Evolutionary conservation across 1,140 invertebrate genomes (phyloP), one percentile per base, ranked within the genome.

Genomic region (Hylaeus volcanicus): DNA sequence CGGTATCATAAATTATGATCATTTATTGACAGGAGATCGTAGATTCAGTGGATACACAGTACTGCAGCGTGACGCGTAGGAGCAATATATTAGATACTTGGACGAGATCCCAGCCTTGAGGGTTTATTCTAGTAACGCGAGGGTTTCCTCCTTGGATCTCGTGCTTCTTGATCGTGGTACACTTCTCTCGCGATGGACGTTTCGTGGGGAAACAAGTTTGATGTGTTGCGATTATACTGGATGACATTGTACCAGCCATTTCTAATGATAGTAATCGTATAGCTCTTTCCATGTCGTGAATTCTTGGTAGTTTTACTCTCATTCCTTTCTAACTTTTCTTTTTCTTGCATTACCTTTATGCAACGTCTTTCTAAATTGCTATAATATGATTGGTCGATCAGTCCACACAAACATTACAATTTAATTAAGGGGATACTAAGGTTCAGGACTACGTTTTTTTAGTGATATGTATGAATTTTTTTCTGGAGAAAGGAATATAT

Each of bases 61-160:
- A 12, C 8, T 43, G 12, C 11, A 55, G 56, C 15, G 51, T 15
- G 70, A 63, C 15, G 71, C n/a, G 53, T 66, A 53, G 58, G 14
- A 1, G 37, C 53, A 63, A 63, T 74, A 58, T 73, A 74, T 79
- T 61, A 66, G 61, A 79, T 65, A 74, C 71, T 79, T 79, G 77
- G 77, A 79, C 77, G 60, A 3, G 70, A 41, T 79, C 77, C 77
- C 77, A 79, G 71, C 77, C 77, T 79, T 79, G 77, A 79, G 15
- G 71, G 77, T 79, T 79, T 74, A 79, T 79, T 79, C 77, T 79
- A 79, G 71, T 74, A 79, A 65, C 77, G n/a, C 77, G 77, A 79
- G 71, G 71, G 61, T 55, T 65, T 72, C 70, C 71, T 79, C 51
- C 64, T 65, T 61, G 64, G 43, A 65, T 79, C 77, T 58, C 9